Evolutionary conservation across 2,888 invertebrate genomes (phyloP), one percentile per base, ranked within the genome.

Genomic region (Theristus sp.): DNA sequence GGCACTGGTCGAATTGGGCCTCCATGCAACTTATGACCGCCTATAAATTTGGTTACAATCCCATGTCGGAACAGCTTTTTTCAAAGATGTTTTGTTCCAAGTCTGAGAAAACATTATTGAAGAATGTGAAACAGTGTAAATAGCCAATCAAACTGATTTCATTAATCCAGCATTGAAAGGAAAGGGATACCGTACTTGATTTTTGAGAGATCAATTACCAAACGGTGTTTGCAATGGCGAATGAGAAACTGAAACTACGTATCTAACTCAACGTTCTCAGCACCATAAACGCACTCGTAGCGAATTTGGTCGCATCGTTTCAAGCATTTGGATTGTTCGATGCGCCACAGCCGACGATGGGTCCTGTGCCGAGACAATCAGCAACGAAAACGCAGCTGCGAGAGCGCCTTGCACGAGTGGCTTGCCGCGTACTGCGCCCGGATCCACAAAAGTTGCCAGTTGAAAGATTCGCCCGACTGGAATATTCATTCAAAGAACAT

Each of bases 1-100:
- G 90, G 64, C 96, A 91, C 63, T 87, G 82, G 79, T 98, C 98
- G 78, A 98, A 98, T 79, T 98, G 96, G 0, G 89, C 87, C 80
- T 98, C 96, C 77, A 98, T 78, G 75, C 96, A 96, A 80, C 86
- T 56, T 58, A 68, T 68, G 49, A 70, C 66, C 24, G 69, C 58
- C 66, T 68, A 52, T 59, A 67, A 17, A 6, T 20, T n/a, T n/a
- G n/a, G n/a, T n/a, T n/a, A n/a, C n/a, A n/a, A n/a, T n/a, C n/a
- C n/a, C n/a, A n/a, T n/a, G n/a, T n/a, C n/a, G n/a, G n/a, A n/a
- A n/a, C n/a, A n/a, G n/a, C n/a, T n/a, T n/a, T n/a, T n/a, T n/a
- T n/a, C n/a, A n/a, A n/a, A n/a, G n/a, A n/a, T n/a, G n/a, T n/a
- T n/a, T n/a, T n/a, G n/a, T n/a, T n/a, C n/a, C n/a, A n/a, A n/a